phyloP scores from a whole-genome alignment of 2,888 invertebrate genomes.

The Carabus problematicus region DNA sequence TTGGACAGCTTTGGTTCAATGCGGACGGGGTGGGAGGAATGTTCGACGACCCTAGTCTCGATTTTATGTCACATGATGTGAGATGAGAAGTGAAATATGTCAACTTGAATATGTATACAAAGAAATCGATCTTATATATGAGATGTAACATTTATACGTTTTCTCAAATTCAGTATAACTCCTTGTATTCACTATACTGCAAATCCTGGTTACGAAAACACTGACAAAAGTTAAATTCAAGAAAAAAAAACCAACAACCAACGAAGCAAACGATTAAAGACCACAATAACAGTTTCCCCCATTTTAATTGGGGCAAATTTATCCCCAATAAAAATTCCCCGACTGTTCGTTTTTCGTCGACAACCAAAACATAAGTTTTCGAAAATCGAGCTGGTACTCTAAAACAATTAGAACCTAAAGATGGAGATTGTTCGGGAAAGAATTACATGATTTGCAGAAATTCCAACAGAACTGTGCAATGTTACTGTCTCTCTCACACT shows the following conservation, averaged over 20 bases:
- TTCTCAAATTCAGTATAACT: background rate
- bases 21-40: too few relatives aligned
- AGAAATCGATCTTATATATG: background rate
- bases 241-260: background rate
- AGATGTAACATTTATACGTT: background rate
- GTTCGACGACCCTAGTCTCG: background rate
- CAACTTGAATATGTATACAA: background rate
- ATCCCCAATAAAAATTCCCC: too few relatives aligned
- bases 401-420: slow-evolving; percentile 36
- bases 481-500: slow-evolving; percentile 1
- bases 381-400: slow-evolving; percentile 35
- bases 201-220: too few relatives aligned
- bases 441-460: slow-evolving; percentile 36
- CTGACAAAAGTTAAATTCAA: too few relatives aligned
- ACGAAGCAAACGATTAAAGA: too few relatives aligned
- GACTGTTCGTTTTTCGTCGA: slow-evolving; percentile 14
- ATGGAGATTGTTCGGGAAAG: slow-evolving; percentile 25
- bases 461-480: slow-evolving; percentile 8
- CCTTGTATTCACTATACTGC: background rate
- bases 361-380: slow-evolving; percentile 33
- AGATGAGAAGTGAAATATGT: slow-evolving; percentile 7
- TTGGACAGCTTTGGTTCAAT: background rate
- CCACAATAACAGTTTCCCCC: too few relatives aligned
- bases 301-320: too few relatives aligned
- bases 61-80: too few relatives aligned